Conservation (phyloP, 2,113 vertebrate genomes). For the Cyrtonyx montezumae region DNA sequence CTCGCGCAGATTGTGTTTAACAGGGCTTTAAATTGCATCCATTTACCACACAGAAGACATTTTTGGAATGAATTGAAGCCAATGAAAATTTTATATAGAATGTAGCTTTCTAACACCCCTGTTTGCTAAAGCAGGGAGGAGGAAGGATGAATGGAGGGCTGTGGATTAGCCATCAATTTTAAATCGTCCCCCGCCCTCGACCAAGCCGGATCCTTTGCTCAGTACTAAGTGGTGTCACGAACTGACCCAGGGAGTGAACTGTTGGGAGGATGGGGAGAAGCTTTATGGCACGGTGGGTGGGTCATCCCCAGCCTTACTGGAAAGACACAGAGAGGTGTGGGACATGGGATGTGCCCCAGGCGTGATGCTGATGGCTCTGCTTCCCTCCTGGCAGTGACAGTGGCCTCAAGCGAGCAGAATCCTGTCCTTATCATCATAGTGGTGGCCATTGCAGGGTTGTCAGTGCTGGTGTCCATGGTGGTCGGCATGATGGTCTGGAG, state of each 20-base stretch:
- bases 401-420: constrained; percentile 88
- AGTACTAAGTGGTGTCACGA: background rate
- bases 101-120: constrained; percentile 35
- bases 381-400: constrained; percentile 74
- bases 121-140: constrained; percentile 42
- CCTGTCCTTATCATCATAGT: constrained; percentile 84
- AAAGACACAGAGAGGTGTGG: background rate
- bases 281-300: fast-evolving
- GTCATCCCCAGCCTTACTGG: background rate
- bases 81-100: constrained; percentile 71
- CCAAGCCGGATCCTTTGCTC: constrained; percentile 19
- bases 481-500: constrained; percentile 85
- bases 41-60: constrained; percentile 72
- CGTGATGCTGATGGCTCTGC: fast-evolving
- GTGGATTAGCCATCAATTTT: constrained; percentile 56
- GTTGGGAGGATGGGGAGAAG: background rate
- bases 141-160: constrained; percentile 55
- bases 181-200: background rate
- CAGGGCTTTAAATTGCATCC: constrained; percentile 78
- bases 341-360: background rate
- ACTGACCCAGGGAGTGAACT: background rate
- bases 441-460: constrained; percentile 84
- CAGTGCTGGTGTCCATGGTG: constrained; percentile 84
- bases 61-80: constrained; percentile 70
- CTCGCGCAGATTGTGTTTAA: constrained; percentile 68